These are phyloP conservation scores for Eulemur mongoz DNA, from an alignment of 2,797 vertebrate species.

Conservation along the genomic window DNA sequence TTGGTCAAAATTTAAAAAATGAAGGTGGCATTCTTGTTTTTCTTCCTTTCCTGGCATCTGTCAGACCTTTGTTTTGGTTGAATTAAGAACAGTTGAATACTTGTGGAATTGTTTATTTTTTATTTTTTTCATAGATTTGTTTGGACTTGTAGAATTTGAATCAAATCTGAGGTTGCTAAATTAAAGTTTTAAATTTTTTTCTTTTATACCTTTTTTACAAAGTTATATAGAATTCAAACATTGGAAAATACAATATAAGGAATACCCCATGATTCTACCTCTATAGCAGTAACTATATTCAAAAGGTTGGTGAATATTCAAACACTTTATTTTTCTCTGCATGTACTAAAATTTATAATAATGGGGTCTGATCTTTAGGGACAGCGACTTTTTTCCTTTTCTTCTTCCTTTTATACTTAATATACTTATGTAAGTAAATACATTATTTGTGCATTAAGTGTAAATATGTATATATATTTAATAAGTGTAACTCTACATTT, in stretches of 20 bases:
- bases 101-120: neutral
- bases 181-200: slow-evolving; percentile 31
- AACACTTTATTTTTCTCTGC: neutral
- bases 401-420: neutral
- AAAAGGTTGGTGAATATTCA: neutral
- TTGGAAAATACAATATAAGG: neutral
- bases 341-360: neutral
- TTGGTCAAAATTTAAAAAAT: neutral
- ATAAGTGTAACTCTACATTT: neutral
- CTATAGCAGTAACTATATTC: neutral
- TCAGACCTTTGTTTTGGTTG: neutral
- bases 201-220: neutral
- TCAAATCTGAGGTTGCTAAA: neutral
- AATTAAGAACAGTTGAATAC: neutral
- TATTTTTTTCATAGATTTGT: neutral
- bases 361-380: neutral
- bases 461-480: neutral
- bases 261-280: neutral
- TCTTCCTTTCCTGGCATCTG: neutral
- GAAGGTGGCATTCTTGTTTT: neutral
- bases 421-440: neutral
- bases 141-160: neutral
- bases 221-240: neutral
- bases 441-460: neutral
- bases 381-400: neutral